Evolutionary conservation across 2,797 vertebrate genomes (phyloP).

Genomic region (Sebastes cheni): DNA sequence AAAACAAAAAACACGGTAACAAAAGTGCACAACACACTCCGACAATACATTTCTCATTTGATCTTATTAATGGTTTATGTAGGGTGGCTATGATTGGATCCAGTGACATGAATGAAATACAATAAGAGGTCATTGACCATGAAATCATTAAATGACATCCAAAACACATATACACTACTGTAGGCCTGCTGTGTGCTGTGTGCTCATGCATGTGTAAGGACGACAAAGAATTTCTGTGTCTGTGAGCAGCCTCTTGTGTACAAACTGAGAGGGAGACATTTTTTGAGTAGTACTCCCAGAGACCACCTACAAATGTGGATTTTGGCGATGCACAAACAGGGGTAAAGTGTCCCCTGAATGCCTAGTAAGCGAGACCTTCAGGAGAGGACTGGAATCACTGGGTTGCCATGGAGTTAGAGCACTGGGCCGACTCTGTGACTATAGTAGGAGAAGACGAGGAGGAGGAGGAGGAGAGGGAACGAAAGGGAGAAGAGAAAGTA

Average conservation of each 20-base stretch:
- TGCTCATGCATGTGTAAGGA: neutral
- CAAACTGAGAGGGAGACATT: slow-evolving; percentile 20
- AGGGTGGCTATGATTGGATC: neutral
- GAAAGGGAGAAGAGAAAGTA: slow-evolving; percentile 2
- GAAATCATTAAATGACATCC: slow-evolving; percentile 24
- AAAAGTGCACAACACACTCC: neutral
- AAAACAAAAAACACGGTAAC: neutral
- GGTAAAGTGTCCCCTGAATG: slow-evolving; percentile 29
- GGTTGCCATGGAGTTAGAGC: slow-evolving; percentile 72
- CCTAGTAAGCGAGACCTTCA: slow-evolving; percentile 26
- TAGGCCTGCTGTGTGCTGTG: neutral
- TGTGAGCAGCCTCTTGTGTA: slow-evolving; percentile 11
- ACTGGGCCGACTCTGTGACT: slow-evolving; percentile 58
- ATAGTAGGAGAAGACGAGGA: slow-evolving; percentile 51
- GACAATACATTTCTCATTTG: neutral
- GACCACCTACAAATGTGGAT: slow-evolving; percentile 52
- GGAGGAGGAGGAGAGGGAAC: slow-evolving; percentile 11
- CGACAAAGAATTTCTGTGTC: neutral
- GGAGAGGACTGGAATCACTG: slow-evolving; percentile 9
- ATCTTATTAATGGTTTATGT: neutral
- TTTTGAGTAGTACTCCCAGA: slow-evolving; percentile 14
- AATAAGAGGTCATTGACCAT: neutral
- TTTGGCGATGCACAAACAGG: slow-evolving; percentile 11
- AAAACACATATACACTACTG: neutral
- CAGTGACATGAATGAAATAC: neutral